These are phyloP conservation scores for Gila robusta DNA, from an alignment of 2,797 vertebrate species.

Conservation along the genomic window DNA sequence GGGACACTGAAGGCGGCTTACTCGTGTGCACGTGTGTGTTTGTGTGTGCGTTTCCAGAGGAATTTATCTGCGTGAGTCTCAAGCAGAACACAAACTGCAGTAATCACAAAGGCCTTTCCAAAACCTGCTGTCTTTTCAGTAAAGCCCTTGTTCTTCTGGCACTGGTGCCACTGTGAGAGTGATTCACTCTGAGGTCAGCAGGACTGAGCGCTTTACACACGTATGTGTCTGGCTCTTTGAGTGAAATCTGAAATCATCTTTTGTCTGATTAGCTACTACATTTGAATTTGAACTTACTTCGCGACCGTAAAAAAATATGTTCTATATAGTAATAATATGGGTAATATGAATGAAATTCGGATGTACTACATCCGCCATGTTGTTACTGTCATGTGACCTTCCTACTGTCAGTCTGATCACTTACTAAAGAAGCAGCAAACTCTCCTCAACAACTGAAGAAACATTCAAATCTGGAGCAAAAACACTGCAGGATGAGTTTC, in stretches of 20 bases:
- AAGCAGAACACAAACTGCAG: not conserved
- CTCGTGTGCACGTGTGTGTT: not conserved
- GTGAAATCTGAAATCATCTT: not conserved
- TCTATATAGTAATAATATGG: not conserved
- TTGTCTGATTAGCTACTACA: not conserved
- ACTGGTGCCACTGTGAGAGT: not conserved
- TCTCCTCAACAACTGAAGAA: too few species aligned
- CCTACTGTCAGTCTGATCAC: too few species aligned
- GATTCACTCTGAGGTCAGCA: not conserved
- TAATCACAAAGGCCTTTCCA: not conserved
- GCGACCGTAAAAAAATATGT: not conserved
- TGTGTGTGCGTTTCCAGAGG: not conserved
- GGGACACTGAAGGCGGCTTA: not conserved
- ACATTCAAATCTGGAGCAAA: too few species aligned
- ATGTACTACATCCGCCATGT: not conserved
- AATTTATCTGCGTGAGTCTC: not conserved
- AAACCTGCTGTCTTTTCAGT: slow-evolving; percentile 13
- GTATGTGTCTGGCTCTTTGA: not conserved
- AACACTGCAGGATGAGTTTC: too few species aligned
- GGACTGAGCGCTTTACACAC: not conserved
- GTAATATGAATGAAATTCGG: not conserved
- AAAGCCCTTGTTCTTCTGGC: not conserved
- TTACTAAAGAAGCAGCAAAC: too few species aligned
- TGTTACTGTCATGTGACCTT: not conserved
- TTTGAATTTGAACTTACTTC: not conserved